phyloP scores from a whole-genome alignment of 1,140 invertebrate genomes.

The Anthonomus grandis region DNA sequence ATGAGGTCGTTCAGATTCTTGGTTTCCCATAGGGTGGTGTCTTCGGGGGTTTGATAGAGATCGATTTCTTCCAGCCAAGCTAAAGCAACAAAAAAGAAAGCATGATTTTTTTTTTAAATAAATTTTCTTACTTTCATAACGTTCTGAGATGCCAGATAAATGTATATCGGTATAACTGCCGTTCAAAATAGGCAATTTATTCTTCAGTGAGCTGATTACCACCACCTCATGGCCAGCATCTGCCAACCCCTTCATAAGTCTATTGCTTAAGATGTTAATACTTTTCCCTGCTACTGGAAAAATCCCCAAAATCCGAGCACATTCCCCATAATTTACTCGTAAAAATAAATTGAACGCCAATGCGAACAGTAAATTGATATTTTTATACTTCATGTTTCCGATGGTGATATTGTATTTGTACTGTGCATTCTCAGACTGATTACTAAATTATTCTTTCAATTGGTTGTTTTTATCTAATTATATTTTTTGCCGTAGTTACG shows the following conservation, averaged over 20 bases:
- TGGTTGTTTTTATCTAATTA: too few species aligned
- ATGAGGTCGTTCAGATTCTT: neutral
- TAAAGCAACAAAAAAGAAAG: neutral
- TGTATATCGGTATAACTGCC: slow-evolving; percentile 22
- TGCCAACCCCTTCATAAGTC: slow-evolving; percentile 60
- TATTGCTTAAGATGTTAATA: slow-evolving; percentile 66
- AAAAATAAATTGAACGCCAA: too few species aligned
- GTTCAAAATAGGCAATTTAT: slow-evolving; percentile 46
- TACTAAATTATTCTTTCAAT: too few species aligned
- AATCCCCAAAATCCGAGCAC: slow-evolving; percentile 56
- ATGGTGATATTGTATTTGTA: too few species aligned
- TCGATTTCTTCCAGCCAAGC: neutral
- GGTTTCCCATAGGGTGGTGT: neutral
- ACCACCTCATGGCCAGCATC: slow-evolving; percentile 65
- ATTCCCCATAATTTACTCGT: neutral
- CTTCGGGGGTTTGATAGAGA: neutral
- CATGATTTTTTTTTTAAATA: too few species aligned
- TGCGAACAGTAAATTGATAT: too few species aligned
- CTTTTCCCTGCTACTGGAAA: slow-evolving; percentile 64
- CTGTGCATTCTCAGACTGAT: too few species aligned
- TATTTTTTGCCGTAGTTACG: too few species aligned
- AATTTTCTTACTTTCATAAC: slow-evolving; percentile 10
- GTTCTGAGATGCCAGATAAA: slow-evolving; percentile 12
- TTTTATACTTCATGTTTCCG: too few species aligned
- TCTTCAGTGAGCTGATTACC: slow-evolving; percentile 60